A percentile compares a stretch with the other conserved stretches of the same genome.
Conservation (phyloP, 1,140 invertebrate species). For the Meteorus sp. region DNA sequence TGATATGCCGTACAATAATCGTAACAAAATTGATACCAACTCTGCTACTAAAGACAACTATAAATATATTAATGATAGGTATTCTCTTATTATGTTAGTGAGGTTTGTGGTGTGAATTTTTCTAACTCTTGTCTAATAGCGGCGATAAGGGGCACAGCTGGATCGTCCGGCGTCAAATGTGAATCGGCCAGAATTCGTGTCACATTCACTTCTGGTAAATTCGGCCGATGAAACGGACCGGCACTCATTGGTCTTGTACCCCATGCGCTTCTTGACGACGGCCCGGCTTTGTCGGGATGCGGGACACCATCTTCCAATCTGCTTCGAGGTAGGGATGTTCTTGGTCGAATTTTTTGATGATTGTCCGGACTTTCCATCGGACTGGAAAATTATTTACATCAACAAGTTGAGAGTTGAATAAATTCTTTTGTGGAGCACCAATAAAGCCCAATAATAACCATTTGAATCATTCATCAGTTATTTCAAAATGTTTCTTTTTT, state of each 20-base stretch:
- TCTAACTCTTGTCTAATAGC: slow-evolving; percentile 67
- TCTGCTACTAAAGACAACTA: background rate
- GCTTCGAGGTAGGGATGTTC: slow-evolving; percentile 46
- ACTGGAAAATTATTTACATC: slow-evolving; percentile 29
- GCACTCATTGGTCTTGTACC: slow-evolving; percentile 63
- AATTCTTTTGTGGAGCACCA: too few relatives aligned
- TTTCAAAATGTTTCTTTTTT: too few relatives aligned
- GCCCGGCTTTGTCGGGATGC: slow-evolving; percentile 38
- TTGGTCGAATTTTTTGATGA: slow-evolving; percentile 45
- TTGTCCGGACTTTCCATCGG: slow-evolving; percentile 32
- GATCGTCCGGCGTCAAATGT: slow-evolving; percentile 59
- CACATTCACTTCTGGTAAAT: slow-evolving; percentile 55
- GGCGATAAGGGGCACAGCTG: slow-evolving; percentile 66
- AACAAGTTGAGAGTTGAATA: slow-evolving; percentile 9
- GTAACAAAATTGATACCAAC: background rate
- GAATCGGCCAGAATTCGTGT: slow-evolving; percentile 57
- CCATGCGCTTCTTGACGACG: slow-evolving; percentile 58
- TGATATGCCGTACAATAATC: slow-evolving; percentile 4
- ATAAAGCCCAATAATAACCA: too few relatives aligned
- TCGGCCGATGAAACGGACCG: slow-evolving; percentile 63
- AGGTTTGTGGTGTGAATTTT: slow-evolving; percentile 45
- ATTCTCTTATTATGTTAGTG: background rate
- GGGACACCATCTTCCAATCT: slow-evolving; percentile 31
- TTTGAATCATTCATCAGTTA: too few relatives aligned
- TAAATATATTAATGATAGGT: background rate